Evolutionary conservation across 2,797 vertebrate species (phyloP).

Genomic region (Orientallactaga sibirica): DNA sequence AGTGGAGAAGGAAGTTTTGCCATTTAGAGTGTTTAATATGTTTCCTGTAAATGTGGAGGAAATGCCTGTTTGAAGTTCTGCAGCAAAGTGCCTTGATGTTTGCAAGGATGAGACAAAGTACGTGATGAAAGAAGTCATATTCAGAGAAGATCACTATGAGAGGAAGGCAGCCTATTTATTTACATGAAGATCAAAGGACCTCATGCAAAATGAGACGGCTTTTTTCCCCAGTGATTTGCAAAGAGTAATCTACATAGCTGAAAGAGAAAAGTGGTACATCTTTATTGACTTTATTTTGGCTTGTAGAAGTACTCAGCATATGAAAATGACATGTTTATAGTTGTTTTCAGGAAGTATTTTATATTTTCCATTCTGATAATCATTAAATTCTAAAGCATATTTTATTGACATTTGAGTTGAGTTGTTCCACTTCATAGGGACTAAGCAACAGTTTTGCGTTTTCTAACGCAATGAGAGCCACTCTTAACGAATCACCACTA

Average conservation of each 20-base stretch:
- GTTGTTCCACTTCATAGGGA: conserved; percentile 32
- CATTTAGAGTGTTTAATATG: conserved; percentile 84
- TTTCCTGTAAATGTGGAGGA: conserved; percentile 88
- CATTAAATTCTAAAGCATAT: conserved; percentile 26
- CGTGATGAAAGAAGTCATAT: conserved; percentile 89
- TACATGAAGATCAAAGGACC: conserved; percentile 87
- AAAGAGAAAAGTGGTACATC: conserved; percentile 57
- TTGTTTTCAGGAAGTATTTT: not conserved
- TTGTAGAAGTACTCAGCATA: not conserved
- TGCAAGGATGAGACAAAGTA: conserved; percentile 85
- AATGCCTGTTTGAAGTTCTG: conserved; percentile 88
- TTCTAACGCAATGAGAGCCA: conserved; percentile 60
- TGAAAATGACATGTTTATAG: not conserved
- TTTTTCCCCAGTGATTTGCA: conserved; percentile 82
- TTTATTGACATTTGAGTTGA: not conserved
- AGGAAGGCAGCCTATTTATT: conserved; percentile 87
- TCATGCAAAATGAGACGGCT: conserved; percentile 84
- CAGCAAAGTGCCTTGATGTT: conserved; percentile 88
- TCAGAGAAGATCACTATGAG: conserved; percentile 83
- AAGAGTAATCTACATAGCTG: conserved; percentile 70
- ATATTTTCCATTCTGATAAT: not conserved
- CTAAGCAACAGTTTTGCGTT: conserved; percentile 17
- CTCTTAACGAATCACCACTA: conserved; percentile 69
- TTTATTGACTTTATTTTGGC: conserved; percentile 46
- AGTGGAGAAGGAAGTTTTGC: conserved; percentile 79